Evolutionary conservation across 2,888 invertebrate species (phyloP).

Genomic region (Rhagonycha fulva): DNA sequence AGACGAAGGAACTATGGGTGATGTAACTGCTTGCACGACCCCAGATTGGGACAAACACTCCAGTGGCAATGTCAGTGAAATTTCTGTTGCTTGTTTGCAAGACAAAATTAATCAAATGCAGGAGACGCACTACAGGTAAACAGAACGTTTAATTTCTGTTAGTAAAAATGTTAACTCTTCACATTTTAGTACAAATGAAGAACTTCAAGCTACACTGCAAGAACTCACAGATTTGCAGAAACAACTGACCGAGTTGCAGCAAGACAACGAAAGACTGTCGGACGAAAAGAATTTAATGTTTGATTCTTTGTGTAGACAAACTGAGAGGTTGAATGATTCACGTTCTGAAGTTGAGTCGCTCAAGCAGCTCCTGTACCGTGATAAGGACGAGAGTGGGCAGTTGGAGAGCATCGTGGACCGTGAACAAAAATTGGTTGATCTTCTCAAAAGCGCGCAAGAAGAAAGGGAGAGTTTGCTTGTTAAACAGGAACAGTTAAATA

Average conservation of each 20-base stretch:
- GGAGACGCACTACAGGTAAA: slow-evolving; percentile 79
- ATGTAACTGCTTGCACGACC: slow-evolving; percentile 71
- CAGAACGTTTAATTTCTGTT: background rate
- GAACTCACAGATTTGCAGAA: slow-evolving; percentile 89
- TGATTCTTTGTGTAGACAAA: slow-evolving; percentile 89
- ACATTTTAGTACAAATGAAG: slow-evolving; percentile 78
- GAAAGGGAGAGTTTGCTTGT: slow-evolving; percentile 73
- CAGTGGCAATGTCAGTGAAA: slow-evolving; percentile 83
- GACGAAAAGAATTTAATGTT: slow-evolving; percentile 90
- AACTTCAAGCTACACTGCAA: slow-evolving; percentile 90
- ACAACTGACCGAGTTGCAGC: slow-evolving; percentile 83
- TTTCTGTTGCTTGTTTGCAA: slow-evolving; percentile 90
- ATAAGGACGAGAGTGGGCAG: slow-evolving; percentile 61
- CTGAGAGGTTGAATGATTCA: slow-evolving; percentile 88
- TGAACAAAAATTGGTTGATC: slow-evolving; percentile 81
- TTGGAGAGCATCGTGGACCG: slow-evolving; percentile 70
- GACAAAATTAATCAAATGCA: slow-evolving; percentile 93
- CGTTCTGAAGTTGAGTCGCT: slow-evolving; percentile 83
- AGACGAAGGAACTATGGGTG: slow-evolving; percentile 46
- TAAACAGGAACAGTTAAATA: slow-evolving; percentile 79
- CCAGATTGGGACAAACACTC: slow-evolving; percentile 94
- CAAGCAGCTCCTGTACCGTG: slow-evolving; percentile 75
- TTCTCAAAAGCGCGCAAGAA: slow-evolving; percentile 82
- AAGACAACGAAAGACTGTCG: slow-evolving; percentile 83
- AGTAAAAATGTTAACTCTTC: background rate